Percentiles rank a stretch among this genome's conserved stretches.
phyloP scores from a whole-genome alignment of 2,113 vertebrate species.

The Probosciger aterrimus region DNA sequence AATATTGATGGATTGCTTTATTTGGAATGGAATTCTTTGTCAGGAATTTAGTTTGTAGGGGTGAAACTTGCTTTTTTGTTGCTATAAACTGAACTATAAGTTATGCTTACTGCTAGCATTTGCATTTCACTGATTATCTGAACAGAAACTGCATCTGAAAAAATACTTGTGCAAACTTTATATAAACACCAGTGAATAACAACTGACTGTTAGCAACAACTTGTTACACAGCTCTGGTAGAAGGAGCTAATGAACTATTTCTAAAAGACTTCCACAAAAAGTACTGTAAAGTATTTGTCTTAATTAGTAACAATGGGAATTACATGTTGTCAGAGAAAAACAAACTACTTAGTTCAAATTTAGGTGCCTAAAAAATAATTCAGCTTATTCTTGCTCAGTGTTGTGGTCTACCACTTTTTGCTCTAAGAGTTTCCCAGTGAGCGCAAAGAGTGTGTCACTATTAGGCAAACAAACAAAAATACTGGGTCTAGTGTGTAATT shows the following conservation, averaged over 20 bases:
- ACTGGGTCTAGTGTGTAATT: background rate
- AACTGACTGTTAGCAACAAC: background rate
- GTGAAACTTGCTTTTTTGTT: slow-evolving; percentile 37
- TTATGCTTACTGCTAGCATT: slow-evolving; percentile 5
- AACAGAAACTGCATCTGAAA: background rate
- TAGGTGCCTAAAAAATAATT: background rate
- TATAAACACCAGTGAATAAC: background rate
- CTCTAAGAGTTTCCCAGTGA: background rate
- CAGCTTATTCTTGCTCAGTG: background rate
- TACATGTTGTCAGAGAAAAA: background rate
- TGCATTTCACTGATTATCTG: background rate
- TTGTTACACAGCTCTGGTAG: background rate
- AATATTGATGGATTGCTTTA: slow-evolving; percentile 78
- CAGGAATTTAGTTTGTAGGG: slow-evolving; percentile 49
- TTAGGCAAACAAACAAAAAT: background rate
- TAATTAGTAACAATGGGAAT: background rate
- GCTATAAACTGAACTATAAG: slow-evolving; percentile 25
- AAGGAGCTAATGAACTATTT: background rate
- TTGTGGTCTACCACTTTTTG: background rate
- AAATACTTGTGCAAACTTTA: background rate
- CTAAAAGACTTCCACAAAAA: background rate
- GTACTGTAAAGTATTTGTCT: background rate
- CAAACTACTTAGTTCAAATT: background rate
- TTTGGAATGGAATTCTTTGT: slow-evolving; percentile 70
- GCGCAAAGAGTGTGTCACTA: background rate